These are phyloP conservation scores for Cichlasoma orientale DNA, from an alignment of 2,797 vertebrate genomes.

Conservation along the genomic window DNA sequence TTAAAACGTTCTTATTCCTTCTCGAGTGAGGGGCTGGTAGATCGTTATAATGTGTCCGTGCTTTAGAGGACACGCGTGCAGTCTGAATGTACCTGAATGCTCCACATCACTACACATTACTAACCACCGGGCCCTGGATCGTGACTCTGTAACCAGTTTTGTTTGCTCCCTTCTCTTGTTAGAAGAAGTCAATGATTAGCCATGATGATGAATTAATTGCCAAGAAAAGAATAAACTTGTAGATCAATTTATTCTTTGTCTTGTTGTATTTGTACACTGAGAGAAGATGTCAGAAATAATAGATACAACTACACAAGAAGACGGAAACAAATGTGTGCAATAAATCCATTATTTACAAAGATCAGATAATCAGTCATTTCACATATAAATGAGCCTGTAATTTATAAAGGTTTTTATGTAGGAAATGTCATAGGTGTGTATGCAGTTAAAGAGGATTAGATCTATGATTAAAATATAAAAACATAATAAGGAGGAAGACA, in stretches of 20 bases:
- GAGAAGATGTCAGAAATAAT: neutral
- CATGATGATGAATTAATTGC: constrained; percentile 49
- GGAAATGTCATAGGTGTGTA: no score
- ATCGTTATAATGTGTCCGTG: neutral
- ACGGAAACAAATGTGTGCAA: fast-evolving
- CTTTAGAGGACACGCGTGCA: constrained; percentile 16
- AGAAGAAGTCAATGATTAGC: constrained; percentile 42
- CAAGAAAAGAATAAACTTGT: constrained; percentile 63
- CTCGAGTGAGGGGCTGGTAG: neutral
- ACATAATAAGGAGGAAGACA: no score
- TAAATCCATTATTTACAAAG: neutral
- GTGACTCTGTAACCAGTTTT: constrained; percentile 17
- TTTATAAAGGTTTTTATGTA: no score
- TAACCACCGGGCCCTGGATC: constrained; percentile 15
- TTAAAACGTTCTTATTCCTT: neutral
- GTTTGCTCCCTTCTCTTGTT: constrained; percentile 41
- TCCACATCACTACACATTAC: constrained; percentile 20
- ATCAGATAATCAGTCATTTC: neutral
- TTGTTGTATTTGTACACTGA: constrained; percentile 8
- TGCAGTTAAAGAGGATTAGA: no score
- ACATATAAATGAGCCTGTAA: neutral
- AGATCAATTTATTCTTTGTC: constrained; percentile 18
- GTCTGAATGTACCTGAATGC: constrained; percentile 55
- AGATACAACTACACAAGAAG: neutral
- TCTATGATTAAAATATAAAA: no score